Conservation (phyloP, 2,888 invertebrate genomes). For the Syrphus vitripennis region DNA sequence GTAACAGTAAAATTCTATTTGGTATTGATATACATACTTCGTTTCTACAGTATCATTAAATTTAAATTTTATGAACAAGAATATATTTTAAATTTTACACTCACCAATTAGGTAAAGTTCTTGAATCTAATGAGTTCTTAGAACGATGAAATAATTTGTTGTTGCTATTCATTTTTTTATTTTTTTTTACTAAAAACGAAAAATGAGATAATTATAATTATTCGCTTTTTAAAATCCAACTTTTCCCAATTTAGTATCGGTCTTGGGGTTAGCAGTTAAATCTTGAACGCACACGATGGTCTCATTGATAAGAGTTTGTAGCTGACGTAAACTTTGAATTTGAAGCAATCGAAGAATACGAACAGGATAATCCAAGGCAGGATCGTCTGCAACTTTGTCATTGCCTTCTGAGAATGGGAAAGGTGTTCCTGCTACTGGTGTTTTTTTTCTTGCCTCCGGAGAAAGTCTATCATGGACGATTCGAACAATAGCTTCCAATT, state of each 20-base stretch:
- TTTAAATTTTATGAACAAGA: background rate
- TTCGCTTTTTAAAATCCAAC: constrained; percentile 86
- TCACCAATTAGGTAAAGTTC: background rate
- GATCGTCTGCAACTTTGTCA: constrained; percentile 86
- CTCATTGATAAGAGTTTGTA: constrained; percentile 97
- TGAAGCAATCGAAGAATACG: constrained; percentile 89
- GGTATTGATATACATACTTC: too few species aligned
- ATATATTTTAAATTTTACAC: background rate
- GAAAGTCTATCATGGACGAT: constrained; percentile 84
- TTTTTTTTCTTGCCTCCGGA: constrained; percentile 81
- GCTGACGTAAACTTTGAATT: constrained; percentile 82
- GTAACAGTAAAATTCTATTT: too few species aligned
- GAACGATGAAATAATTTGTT: background rate
- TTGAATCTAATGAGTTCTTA: background rate
- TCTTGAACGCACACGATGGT: constrained; percentile 95
- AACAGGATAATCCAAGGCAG: constrained; percentile 86
- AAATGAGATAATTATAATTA: background rate
- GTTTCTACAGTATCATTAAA: background rate
- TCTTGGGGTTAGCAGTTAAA: constrained; percentile 97
- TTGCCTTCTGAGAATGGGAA: constrained; percentile 86
- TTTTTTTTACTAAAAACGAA: background rate
- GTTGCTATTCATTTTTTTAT: background rate
- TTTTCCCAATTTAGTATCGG: constrained; percentile 96
- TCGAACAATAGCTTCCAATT: constrained; percentile 86
- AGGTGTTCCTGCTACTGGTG: constrained; percentile 83